Base-by-base conservation (phyloP, 2,113 vertebrate genomes). In the Oxyura jamaicensis region DNA sequence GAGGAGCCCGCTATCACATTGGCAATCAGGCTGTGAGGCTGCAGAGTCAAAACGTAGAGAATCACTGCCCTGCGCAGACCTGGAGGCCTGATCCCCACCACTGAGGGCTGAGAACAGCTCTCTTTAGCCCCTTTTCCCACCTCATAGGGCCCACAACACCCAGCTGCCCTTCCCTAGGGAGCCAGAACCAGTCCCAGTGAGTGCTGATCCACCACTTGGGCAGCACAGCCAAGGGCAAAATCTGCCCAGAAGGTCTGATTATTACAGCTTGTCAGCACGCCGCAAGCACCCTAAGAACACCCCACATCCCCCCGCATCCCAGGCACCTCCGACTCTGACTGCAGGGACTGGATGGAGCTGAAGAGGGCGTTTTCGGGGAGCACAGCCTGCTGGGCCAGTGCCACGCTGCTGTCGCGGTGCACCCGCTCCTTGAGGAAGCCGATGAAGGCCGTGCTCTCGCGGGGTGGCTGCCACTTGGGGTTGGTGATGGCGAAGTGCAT, bases 401-500 rank as follows among this genome's bases (percentile, higher is more conserved):
- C 98, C 25, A 97, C 96, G 0, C 98, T 98, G 93, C 98, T 99
- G 42, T 99, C 99, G 33, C 98, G 98, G 94, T 99, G 99, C 88
- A 99, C 99, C 52, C 98, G 98, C 91, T 99, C 99, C 96, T 99
- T 99, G 87, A 99, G 98, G 96, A 99, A 99, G 95, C 99, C 99
- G 65, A 99, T 98, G 97, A 99, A 99, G 91, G 99, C 99, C 0
- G 99, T 99, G 96, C 99, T 99, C 97, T 99, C 99, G 0, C 98
- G 98, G 4, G 99, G 99, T 1, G 99, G 99, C 96, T 99, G 99
- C 99, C 99, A 99, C 90, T 98, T 99, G 22, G 99, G 99, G 92
- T 99, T 99, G 68, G 99, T 99, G 97, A 99, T 99, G 90, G 99
- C 99, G 75, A 99, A 99, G 97, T 99, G 99, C 99, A 99, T 99